phyloP scores from a whole-genome alignment of 2,113 vertebrate species.

The Takifugu flavidus region DNA sequence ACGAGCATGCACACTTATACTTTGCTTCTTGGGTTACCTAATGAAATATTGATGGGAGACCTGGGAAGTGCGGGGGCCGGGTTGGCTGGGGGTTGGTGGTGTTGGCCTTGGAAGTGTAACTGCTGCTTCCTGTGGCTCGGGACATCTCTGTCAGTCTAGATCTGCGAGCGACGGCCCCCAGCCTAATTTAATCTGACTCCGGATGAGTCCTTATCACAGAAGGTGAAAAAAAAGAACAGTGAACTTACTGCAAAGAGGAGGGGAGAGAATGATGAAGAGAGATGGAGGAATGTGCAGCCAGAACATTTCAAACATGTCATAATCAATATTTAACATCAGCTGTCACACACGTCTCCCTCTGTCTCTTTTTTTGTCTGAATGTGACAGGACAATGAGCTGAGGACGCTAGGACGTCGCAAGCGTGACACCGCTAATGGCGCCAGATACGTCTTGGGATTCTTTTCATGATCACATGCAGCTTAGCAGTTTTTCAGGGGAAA shows the following conservation, averaged over 20 bases:
- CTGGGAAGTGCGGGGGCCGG: conserved; percentile 72
- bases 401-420: conserved; percentile 48
- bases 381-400: conserved; percentile 59
- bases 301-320: conserved; percentile 79
- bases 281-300: conserved; percentile 75
- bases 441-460: conserved; percentile 46
- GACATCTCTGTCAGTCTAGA: conserved; percentile 80
- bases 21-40: conserved; percentile 77
- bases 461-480: conserved; percentile 57
- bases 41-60: conserved; percentile 89
- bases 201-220: conserved; percentile 83
- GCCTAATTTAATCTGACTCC: conserved; percentile 93
- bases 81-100: conserved; percentile 47
- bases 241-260: conserved; percentile 69
- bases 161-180: conserved; percentile 78
- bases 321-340: conserved; percentile 85
- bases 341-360: conserved; percentile 61
- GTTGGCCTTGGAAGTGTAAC: conserved; percentile 69
- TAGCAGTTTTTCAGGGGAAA: conserved; percentile 25
- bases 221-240: conserved; percentile 41
- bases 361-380: conserved; percentile 49
- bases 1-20: conserved; percentile 58
- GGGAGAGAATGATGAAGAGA: conserved; percentile 46
- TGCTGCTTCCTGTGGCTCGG: conserved; percentile 79
- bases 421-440: conserved; percentile 52